These are phyloP conservation scores for Ips nitidus DNA, from an alignment of 1,140 invertebrate species.

Conservation along the genomic window DNA sequence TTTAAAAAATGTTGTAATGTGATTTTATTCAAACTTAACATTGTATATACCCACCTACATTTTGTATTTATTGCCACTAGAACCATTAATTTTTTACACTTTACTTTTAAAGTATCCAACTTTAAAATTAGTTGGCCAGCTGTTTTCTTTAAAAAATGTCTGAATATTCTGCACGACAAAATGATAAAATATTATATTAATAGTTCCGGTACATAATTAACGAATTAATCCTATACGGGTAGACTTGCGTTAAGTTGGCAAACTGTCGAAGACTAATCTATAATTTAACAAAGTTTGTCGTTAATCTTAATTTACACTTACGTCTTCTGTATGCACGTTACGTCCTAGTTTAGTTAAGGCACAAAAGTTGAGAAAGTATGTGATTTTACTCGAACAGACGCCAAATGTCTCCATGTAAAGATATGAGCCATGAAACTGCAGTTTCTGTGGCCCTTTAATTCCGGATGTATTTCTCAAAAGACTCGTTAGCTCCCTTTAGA, in stretches of 20 bases:
- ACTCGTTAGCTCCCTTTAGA: constrained; percentile 30
- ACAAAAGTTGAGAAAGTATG: constrained; percentile 31
- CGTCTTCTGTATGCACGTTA: constrained; percentile 27
- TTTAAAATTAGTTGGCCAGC: no score
- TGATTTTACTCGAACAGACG: constrained; percentile 32
- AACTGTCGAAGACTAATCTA: constrained; percentile 22
- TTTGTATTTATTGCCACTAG: no score
- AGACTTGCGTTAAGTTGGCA: background rate
- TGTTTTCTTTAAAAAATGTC: no score
- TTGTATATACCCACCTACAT: no score
- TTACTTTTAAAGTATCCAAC: no score
- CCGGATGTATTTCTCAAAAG: constrained; percentile 31
- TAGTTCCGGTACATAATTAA: no score
- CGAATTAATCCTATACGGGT: no score
- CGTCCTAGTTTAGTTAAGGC: constrained; percentile 24
- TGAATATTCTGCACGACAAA: no score
- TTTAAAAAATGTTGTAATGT: no score
- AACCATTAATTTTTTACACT: no score
- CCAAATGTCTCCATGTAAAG: constrained; percentile 28
- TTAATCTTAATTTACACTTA: constrained; percentile 29
- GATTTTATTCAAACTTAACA: no score
- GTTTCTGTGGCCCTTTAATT: constrained; percentile 30
- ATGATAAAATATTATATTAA: no score
- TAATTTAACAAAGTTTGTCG: constrained; percentile 21
- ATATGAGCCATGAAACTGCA: constrained; percentile 31